These are phyloP conservation scores for Clangula hyemalis DNA, from an alignment of 2,797 vertebrate genomes.

Conservation along the genomic window DNA sequence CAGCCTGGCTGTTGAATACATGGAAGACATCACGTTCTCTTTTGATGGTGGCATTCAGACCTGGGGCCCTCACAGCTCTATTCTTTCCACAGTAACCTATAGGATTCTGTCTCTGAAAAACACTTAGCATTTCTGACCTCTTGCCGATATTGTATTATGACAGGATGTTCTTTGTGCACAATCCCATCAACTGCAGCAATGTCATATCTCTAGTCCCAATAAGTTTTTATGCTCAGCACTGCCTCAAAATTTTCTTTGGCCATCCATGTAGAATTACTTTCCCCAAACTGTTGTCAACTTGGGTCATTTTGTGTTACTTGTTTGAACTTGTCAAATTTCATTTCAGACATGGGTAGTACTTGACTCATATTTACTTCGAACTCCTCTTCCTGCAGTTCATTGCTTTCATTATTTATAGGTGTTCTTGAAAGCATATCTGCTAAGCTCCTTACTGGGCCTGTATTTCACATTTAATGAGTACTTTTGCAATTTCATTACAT, in stretches of 20 bases:
- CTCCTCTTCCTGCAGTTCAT: constrained; percentile 59
- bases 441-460: constrained; percentile 60
- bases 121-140: background rate
- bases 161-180: constrained; percentile 33
- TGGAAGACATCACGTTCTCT: background rate
- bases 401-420: constrained; percentile 71
- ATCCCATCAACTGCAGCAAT: background rate
- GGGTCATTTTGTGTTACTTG: constrained; percentile 69
- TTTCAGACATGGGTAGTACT: constrained; percentile 62
- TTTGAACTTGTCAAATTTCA: constrained; percentile 68
- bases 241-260: constrained; percentile 52
- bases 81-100: background rate
- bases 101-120: background rate
- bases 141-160: background rate
- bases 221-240: constrained; percentile 48
- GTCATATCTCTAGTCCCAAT: constrained; percentile 18
- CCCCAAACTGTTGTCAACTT: constrained; percentile 63
- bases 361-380: constrained; percentile 65
- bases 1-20: background rate
- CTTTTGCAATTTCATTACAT: constrained; percentile 70
- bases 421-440: constrained; percentile 64
- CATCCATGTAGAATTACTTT: constrained; percentile 56
- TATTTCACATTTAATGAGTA: constrained; percentile 72
- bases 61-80: background rate
- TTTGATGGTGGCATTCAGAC: background rate